Evolutionary conservation across 2,797 vertebrate species (phyloP).

Genomic region (Danio choprae): DNA sequence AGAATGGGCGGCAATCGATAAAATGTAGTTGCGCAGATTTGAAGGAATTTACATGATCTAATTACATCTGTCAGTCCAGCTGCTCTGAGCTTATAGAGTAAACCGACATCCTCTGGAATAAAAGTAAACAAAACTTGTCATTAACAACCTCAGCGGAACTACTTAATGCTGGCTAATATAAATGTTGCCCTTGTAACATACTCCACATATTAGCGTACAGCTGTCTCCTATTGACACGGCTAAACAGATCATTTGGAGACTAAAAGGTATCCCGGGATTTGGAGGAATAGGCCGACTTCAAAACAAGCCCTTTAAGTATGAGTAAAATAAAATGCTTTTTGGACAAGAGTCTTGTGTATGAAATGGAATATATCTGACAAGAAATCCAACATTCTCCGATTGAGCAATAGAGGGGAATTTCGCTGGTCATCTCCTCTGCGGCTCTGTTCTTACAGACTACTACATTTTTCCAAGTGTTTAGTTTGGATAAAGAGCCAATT

Average conservation of each 20-base stretch:
- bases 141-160: constrained; percentile 39
- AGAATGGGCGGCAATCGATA: constrained; percentile 48
- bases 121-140: constrained; percentile 40
- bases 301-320: constrained; percentile 44
- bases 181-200: constrained; percentile 25
- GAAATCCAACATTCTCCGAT: constrained; percentile 67
- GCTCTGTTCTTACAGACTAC: constrained; percentile 73
- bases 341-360: constrained; percentile 64
- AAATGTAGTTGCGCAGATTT: constrained; percentile 33
- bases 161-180: constrained; percentile 30
- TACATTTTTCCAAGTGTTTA: constrained; percentile 77
- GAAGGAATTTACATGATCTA: constrained; percentile 52
- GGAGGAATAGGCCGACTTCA: constrained; percentile 57
- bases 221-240: constrained; percentile 33
- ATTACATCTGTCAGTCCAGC: constrained; percentile 49
- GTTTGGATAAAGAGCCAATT: constrained; percentile 76
- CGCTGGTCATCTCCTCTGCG: constrained; percentile 64
- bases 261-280: constrained; percentile 62
- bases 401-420: constrained; percentile 74
- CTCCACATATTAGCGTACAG: constrained; percentile 34
- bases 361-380: constrained; percentile 71
- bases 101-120: constrained; percentile 28
- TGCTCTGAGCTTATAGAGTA: constrained; percentile 22
- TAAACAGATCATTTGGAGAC: constrained; percentile 41
- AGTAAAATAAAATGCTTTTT: constrained; percentile 65